These are phyloP conservation scores for Petaurus breviceps DNA, from an alignment of 2,113 vertebrate species.

Conservation along the genomic window DNA sequence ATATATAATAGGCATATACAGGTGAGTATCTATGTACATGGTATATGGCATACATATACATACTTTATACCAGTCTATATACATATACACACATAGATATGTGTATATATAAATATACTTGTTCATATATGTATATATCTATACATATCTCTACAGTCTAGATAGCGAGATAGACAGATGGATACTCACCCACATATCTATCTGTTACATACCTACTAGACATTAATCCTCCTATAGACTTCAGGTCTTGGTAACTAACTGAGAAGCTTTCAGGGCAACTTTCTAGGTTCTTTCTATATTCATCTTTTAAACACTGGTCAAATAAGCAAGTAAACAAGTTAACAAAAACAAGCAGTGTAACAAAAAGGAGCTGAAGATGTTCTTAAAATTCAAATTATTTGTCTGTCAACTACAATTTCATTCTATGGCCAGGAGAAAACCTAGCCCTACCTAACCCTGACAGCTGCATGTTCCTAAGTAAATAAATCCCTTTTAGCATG, in stretches of 20 bases:
- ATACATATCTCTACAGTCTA: not conserved
- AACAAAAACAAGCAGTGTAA: not conserved
- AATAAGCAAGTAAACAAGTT: not conserved
- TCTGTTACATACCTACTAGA: not conserved
- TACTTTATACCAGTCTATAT: not conserved
- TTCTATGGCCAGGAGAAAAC: not conserved
- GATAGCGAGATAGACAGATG: not conserved
- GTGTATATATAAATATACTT: not conserved
- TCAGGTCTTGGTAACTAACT: not conserved
- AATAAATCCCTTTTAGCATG: constrained; percentile 57
- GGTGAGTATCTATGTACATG: too few species aligned
- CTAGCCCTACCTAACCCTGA: not conserved
- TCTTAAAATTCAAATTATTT: not conserved
- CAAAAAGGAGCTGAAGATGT: not conserved
- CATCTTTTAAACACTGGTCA: not conserved
- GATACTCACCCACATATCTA: not conserved
- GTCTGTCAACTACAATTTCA: not conserved
- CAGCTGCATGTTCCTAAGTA: constrained; percentile 52
- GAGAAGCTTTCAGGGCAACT: not conserved
- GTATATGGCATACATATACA: not conserved
- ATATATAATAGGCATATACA: too few species aligned
- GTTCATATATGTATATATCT: not conserved
- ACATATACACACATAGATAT: not conserved
- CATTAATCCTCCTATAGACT: not conserved
- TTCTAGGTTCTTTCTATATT: not conserved